phyloP scores from a whole-genome alignment of 1,140 invertebrate genomes.

The Drosophila burlai region DNA sequence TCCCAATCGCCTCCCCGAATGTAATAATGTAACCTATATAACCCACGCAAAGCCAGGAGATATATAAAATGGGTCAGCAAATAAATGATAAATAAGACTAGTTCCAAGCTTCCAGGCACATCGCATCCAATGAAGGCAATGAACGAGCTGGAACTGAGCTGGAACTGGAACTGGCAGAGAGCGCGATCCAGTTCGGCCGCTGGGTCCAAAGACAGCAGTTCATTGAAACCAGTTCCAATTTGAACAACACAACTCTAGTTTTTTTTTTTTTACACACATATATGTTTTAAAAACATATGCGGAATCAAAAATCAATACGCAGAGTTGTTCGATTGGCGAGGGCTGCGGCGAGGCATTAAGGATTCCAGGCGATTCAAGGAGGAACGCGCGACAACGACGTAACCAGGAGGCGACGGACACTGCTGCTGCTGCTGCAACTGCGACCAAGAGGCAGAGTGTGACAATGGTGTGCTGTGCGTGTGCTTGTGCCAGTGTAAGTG shows the following conservation, averaged over 20 bases:
- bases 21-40: not conserved
- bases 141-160: no score
- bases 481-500: conserved; percentile 13
- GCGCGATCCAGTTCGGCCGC: no score
- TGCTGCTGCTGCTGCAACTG: conserved; percentile 11
- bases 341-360: not conserved
- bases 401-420: conserved; percentile 16
- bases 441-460: conserved; percentile 8
- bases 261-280: conserved; percentile 52
- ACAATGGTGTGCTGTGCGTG: conserved; percentile 42
- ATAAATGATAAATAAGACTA: not conserved
- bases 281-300: conserved; percentile 72
- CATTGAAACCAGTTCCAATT: conserved; percentile 15
- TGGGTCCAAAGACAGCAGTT: conserved; percentile 4
- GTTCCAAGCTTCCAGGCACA: not conserved
- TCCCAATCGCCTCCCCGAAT: not conserved
- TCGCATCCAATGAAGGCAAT: not conserved
- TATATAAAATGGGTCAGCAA: not conserved
- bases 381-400: conserved; percentile 5
- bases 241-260: conserved; percentile 39
- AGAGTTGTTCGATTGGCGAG: conserved; percentile 7
- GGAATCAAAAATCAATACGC: conserved; percentile 42
- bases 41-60: no score
- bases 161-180: conserved; percentile 1
- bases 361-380: conserved; percentile 8